Evolutionary conservation across 2,797 vertebrate genomes (phyloP).

Genomic region (Pyrrhura leucotis): DNA sequence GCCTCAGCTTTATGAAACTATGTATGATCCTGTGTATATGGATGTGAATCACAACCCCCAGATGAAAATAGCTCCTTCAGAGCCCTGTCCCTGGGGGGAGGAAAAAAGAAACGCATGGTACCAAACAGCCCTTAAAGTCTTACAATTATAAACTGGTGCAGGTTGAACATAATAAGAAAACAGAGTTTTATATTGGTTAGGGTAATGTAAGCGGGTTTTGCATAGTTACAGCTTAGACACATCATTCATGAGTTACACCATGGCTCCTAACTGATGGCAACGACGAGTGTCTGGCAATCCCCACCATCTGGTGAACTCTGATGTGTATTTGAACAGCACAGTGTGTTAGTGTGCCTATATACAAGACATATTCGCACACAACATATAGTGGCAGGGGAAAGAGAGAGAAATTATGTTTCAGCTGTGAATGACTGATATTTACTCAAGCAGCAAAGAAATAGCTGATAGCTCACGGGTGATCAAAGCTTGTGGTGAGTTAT

Average conservation of each 20-base stretch:
- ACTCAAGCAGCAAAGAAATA: conserved; percentile 43
- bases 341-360: conserved; percentile 47
- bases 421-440: conserved; percentile 65
- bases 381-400: conserved; percentile 64
- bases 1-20: background rate
- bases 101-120: background rate
- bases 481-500: conserved; percentile 41
- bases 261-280: conserved; percentile 64
- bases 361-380: conserved; percentile 30
- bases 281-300: conserved; percentile 61
- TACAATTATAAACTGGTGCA: background rate
- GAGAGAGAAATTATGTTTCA: conserved; percentile 52
- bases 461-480: conserved; percentile 52
- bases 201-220: background rate
- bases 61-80: conserved; percentile 37
- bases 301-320: conserved; percentile 69
- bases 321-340: conserved; percentile 63
- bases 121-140: background rate
- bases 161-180: background rate
- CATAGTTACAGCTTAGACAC: conserved; percentile 4
- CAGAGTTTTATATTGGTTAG: background rate
- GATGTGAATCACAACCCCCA: conserved; percentile 44
- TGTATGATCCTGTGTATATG: background rate
- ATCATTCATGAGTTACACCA: conserved; percentile 63
- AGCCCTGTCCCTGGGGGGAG: background rate